Conservation (phyloP, 2,888 invertebrate genomes). For the Leptinotarsa tumamoca region DNA sequence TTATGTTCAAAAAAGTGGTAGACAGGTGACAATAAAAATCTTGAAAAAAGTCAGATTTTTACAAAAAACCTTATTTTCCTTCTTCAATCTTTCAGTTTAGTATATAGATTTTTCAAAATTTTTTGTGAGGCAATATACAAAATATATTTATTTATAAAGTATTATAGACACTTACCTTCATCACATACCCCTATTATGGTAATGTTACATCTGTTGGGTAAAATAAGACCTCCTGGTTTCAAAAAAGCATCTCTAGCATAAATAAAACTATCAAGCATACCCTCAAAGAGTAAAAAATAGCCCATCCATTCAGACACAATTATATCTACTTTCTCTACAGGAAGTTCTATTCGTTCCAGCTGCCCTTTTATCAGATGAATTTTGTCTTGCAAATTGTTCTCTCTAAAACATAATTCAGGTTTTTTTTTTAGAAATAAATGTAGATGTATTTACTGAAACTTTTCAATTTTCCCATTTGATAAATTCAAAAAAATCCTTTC, state of each 20-base stretch:
- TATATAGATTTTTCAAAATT: background rate
- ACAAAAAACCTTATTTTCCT: too few species aligned
- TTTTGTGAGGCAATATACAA: background rate
- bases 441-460: too few species aligned
- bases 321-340: conserved; percentile 84
- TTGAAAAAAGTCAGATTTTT: too few species aligned
- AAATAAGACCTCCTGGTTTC: conserved; percentile 78
- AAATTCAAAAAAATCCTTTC: too few species aligned
- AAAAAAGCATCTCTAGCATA: conserved; percentile 88
- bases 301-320: conserved; percentile 99
- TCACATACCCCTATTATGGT: conserved; percentile 86
- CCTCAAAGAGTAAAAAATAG: conserved; percentile 95
- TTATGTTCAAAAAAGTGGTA: too few species aligned
- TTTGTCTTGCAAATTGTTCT: conserved; percentile 79
- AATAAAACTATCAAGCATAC: conserved; percentile 95
- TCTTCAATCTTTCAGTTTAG: too few species aligned
- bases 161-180: conserved; percentile 64
- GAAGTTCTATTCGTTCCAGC: conserved; percentile 84
- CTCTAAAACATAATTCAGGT: conserved; percentile 65
- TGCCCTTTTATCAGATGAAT: conserved; percentile 87
- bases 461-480: too few species aligned
- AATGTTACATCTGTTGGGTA: conserved; percentile 88
- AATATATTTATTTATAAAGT: too few species aligned
- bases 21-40: too few species aligned
- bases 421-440: too few species aligned